Conservation (phyloP, 2,113 vertebrate species). For the Gavia stellata region DNA sequence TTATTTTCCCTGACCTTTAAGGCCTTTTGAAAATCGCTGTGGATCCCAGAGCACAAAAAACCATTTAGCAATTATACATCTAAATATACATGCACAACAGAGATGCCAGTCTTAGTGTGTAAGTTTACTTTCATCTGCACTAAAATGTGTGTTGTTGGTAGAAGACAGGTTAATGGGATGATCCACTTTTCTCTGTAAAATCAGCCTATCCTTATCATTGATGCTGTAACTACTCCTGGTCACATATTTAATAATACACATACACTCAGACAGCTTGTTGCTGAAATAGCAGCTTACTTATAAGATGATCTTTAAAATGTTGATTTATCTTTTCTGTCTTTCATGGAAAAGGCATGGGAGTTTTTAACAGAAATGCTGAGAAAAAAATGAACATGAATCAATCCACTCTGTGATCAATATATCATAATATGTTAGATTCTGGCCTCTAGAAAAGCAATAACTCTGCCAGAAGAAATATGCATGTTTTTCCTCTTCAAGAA, state of each 20-base stretch:
- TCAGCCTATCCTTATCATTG: not conserved
- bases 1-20: not conserved
- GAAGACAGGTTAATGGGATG: not conserved
- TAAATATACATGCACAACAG: not conserved
- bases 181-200: not conserved
- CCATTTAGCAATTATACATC: not conserved
- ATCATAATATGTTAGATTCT: not conserved
- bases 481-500: not conserved
- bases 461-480: not conserved
- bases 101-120: not conserved
- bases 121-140: not conserved
- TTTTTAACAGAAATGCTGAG: not conserved
- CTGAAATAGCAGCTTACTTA: not conserved
- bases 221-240: not conserved
- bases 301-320: not conserved
- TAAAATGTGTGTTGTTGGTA: not conserved
- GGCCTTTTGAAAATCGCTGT: not conserved
- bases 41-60: not conserved
- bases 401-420: not conserved
- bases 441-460: not conserved
- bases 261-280: not conserved
- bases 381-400: not conserved
- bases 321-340: not conserved
- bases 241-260: not conserved
- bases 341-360: not conserved